A percentile compares a stretch with the other conserved stretches of the same genome.
Conservation (phyloP, 2,797 vertebrate genomes). For the Philypnodon macrostomus region DNA sequence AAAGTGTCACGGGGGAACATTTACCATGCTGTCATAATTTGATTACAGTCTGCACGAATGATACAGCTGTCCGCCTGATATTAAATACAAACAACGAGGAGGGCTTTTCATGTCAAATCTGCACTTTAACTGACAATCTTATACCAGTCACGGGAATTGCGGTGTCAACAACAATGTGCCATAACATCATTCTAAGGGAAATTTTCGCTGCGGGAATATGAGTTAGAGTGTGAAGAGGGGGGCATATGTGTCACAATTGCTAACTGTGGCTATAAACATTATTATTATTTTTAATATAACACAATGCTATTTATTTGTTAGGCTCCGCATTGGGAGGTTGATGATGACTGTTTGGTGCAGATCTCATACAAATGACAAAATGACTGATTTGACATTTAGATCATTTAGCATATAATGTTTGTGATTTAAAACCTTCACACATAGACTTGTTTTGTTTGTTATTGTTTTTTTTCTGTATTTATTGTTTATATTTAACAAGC, state of each 20-base stretch:
- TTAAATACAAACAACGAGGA: slow-evolving; percentile 60
- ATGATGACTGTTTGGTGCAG: neutral
- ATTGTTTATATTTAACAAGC: too few species aligned
- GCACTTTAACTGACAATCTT: slow-evolving; percentile 68
- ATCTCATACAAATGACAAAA: neutral
- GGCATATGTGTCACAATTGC: slow-evolving; percentile 21
- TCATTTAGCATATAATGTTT: too few species aligned
- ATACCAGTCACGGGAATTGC: slow-evolving; percentile 55
- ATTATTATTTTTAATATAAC: slow-evolving; percentile 30
- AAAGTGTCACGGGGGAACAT: slow-evolving; percentile 70
- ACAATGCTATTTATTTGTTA: slow-evolving; percentile 17
- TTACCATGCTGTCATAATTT: slow-evolving; percentile 71
- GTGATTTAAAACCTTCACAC: too few species aligned
- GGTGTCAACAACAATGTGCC: slow-evolving; percentile 69
- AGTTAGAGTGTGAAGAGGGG: too few species aligned
- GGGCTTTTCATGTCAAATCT: slow-evolving; percentile 61
- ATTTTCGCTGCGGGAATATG: slow-evolving; percentile 48
- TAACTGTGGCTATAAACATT: slow-evolving; percentile 28
- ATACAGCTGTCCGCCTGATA: slow-evolving; percentile 67
- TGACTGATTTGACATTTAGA: too few species aligned
- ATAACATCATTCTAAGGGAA: slow-evolving; percentile 54
- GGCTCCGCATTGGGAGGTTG: neutral
- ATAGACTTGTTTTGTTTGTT: too few species aligned
- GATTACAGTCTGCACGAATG: slow-evolving; percentile 68
- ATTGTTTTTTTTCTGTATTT: too few species aligned